phyloP scores from a whole-genome alignment of 2,113 vertebrate species.

The Glaucidium brasilianum region DNA sequence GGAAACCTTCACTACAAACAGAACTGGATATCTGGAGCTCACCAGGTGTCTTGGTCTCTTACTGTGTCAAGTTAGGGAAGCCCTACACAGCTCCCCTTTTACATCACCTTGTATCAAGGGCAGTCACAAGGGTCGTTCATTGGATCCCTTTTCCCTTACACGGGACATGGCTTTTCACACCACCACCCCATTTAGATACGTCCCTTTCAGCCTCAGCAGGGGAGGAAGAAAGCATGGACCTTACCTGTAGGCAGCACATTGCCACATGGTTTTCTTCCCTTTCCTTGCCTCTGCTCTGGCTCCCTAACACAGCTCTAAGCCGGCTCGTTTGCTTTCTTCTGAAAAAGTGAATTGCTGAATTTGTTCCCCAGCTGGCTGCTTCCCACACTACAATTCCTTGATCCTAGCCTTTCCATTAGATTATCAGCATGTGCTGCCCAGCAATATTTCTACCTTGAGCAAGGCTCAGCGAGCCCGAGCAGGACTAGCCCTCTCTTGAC shows the following conservation, averaged over 20 bases:
- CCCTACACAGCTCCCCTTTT: not conserved
- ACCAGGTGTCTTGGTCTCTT: not conserved
- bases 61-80: rapidly evolving
- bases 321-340: not conserved
- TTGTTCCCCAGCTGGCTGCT: not conserved
- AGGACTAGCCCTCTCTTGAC: not conserved
- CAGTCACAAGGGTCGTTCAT: not conserved
- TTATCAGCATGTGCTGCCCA: not conserved
- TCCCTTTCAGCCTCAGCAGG: not conserved
- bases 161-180: not conserved
- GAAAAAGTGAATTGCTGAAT: not conserved
- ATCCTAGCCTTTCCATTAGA: not conserved
- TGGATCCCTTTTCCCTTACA: not conserved
- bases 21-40: not conserved
- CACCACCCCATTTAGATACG: not conserved
- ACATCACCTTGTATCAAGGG: not conserved
- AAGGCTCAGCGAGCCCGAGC: not conserved
- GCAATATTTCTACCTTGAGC: not conserved
- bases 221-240: not conserved
- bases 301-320: not conserved
- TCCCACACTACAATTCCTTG: not conserved
- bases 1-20: not conserved
- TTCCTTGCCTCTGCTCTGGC: not conserved
- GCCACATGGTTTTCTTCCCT: not conserved
- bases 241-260: not conserved